phyloP scores from a whole-genome alignment of 2,888 invertebrate species.

The Sturmia bella region DNA sequence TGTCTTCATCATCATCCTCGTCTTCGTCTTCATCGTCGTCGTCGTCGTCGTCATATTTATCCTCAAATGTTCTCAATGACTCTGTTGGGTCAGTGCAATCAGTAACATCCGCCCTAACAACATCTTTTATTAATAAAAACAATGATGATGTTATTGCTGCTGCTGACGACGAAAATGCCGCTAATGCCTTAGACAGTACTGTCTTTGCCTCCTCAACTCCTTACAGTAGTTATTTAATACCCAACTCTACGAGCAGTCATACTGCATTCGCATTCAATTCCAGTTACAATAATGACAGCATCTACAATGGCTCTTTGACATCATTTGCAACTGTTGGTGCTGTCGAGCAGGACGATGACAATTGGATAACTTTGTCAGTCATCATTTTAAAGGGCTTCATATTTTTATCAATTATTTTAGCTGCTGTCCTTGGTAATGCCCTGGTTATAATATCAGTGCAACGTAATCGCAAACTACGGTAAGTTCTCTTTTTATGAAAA shows the following conservation, averaged over 20 bases:
- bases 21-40: constrained; percentile 54
- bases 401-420: constrained; percentile 93
- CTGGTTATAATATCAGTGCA: constrained; percentile 85
- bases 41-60: constrained; percentile 4
- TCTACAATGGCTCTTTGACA: constrained; percentile 25
- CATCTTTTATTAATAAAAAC: constrained; percentile 50
- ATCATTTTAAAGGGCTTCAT: constrained; percentile 89
- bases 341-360: constrained; percentile 73
- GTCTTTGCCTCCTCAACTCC: constrained; percentile 51
- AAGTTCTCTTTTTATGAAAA: constrained; percentile 68
- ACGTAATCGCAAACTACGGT: constrained; percentile 82
- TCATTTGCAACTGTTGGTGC: constrained; percentile 47
- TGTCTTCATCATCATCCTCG: constrained; percentile 67
- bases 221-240: constrained; percentile 63
- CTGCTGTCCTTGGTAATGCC: constrained; percentile 95
- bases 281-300: constrained; percentile 51
- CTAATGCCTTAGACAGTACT: constrained; percentile 64
- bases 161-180: constrained; percentile 54
- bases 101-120: constrained; percentile 72
- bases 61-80: constrained; percentile 51
- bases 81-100: constrained; percentile 66
- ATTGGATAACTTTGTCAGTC: constrained; percentile 84
- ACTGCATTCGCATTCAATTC: constrained; percentile 60
- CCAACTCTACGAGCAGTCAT: constrained; percentile 62
- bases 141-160: constrained; percentile 18